Evolutionary conservation across 2,888 invertebrate species (phyloP).

Genomic region (Epistrophe grossulariae): DNA sequence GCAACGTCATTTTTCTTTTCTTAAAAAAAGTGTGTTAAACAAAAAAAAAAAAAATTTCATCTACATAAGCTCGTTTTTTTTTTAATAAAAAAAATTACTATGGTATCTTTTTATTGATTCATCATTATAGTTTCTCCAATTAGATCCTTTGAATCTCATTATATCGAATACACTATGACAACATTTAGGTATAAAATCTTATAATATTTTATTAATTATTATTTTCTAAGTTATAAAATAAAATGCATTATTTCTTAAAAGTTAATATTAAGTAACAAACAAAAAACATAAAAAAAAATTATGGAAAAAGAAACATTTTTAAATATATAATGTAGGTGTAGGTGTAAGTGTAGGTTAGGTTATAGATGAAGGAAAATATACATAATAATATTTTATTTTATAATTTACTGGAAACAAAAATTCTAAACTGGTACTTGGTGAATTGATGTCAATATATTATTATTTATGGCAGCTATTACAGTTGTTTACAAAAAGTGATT

Average conservation of each 20-base stretch:
- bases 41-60: background rate
- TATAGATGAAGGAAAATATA: constrained; percentile 1
- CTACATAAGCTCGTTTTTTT: background rate
- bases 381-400: constrained; percentile 7
- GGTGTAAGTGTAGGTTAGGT: background rate
- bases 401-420: constrained; percentile 10
- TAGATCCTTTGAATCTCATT: constrained; percentile 53
- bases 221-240: constrained; percentile 70
- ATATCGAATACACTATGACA: constrained; percentile 64
- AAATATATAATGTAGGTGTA: background rate
- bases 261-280: constrained; percentile 73
- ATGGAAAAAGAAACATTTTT: constrained; percentile 11
- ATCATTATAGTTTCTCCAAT: constrained; percentile 5
- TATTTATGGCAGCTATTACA: constrained; percentile 64
- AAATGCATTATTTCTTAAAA: constrained; percentile 72
- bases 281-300: constrained; percentile 53
- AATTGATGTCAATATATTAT: constrained; percentile 22
- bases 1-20: background rate
- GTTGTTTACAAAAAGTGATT: constrained; percentile 25
- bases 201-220: constrained; percentile 44
- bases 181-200: constrained; percentile 71
- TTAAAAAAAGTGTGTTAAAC: background rate
- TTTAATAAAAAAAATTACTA: background rate
- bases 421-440: constrained; percentile 29
- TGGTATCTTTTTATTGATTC: constrained; percentile 27